Percentiles rank a stretch among this genome's conserved stretches.
These are phyloP conservation scores for Hermetia illucens DNA, from an alignment of 1,140 invertebrate genomes.

Conservation along the genomic window DNA sequence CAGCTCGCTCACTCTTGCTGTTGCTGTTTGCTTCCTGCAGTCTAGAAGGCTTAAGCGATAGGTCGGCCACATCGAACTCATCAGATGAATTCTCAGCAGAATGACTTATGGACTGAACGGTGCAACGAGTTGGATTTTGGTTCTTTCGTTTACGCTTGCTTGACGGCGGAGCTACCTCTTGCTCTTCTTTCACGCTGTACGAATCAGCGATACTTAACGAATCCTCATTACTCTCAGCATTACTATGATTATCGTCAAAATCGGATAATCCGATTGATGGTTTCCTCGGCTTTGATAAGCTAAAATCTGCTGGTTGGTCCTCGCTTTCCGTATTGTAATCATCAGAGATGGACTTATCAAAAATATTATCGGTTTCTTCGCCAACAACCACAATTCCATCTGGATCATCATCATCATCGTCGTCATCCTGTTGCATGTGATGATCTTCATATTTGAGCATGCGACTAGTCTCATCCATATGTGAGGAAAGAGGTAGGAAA, in stretches of 20 bases:
- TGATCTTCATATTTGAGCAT: slow-evolving; percentile 17
- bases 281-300: slow-evolving; percentile 44
- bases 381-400: slow-evolving; percentile 32
- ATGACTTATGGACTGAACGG: slow-evolving; percentile 39
- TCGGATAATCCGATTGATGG: slow-evolving; percentile 40
- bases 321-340: slow-evolving; percentile 21
- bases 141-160: slow-evolving; percentile 76
- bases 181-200: slow-evolving; percentile 39
- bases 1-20: slow-evolving; percentile 1
- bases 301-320: slow-evolving; percentile 41
- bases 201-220: slow-evolving; percentile 41
- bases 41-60: slow-evolving; percentile 22
- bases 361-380: slow-evolving; percentile 17
- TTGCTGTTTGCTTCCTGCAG: neutral
- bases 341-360: slow-evolving; percentile 15
- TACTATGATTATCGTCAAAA: slow-evolving; percentile 50
- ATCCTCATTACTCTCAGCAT: slow-evolving; percentile 60
- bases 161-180: slow-evolving; percentile 27
- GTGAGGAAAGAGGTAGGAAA: slow-evolving; percentile 28
- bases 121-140: slow-evolving; percentile 76
- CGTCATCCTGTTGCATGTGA: slow-evolving; percentile 34
- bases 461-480: slow-evolving; percentile 29
- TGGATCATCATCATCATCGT: slow-evolving; percentile 38
- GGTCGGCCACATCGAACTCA: slow-evolving; percentile 32
- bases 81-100: slow-evolving; percentile 38